phyloP scores from a whole-genome alignment of 2,888 invertebrate species.

The Proisotoma minuta region DNA sequence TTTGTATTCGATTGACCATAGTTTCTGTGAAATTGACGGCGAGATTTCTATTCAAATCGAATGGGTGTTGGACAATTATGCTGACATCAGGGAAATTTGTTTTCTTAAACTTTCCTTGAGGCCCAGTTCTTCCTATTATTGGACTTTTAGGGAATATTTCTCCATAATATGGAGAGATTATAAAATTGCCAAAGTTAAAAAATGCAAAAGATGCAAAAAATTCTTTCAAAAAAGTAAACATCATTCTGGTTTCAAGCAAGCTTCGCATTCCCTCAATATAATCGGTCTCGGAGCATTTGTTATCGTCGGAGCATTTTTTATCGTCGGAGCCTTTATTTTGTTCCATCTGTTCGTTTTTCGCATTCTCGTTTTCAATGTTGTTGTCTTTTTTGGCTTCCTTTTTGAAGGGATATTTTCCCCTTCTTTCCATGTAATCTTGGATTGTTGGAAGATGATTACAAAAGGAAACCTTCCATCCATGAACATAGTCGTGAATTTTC shows the following conservation, averaged over 20 bases:
- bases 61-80: slow-evolving; percentile 4
- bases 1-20: background rate
- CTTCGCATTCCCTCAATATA: too few relatives aligned
- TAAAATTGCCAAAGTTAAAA: background rate
- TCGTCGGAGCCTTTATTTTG: too few relatives aligned
- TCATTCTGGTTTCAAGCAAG: background rate
- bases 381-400: background rate
- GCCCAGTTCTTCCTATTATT: background rate
- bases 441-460: background rate
- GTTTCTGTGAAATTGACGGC: background rate
- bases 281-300: too few relatives aligned
- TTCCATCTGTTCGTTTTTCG: too few relatives aligned
- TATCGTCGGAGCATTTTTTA: too few relatives aligned
- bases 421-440: background rate
- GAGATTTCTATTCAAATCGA: background rate
- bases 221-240: background rate
- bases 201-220: slow-evolving; percentile 3
- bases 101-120: background rate
- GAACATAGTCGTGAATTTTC: background rate
- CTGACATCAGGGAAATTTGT: background rate
- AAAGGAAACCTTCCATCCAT: background rate
- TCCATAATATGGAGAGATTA: background rate
- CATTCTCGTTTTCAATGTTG: too few relatives aligned
- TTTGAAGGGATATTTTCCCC: background rate
- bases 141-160: background rate